Evolutionary conservation across 2,113 vertebrate species (phyloP).

Genomic region (Platysternon megacephalum): DNA sequence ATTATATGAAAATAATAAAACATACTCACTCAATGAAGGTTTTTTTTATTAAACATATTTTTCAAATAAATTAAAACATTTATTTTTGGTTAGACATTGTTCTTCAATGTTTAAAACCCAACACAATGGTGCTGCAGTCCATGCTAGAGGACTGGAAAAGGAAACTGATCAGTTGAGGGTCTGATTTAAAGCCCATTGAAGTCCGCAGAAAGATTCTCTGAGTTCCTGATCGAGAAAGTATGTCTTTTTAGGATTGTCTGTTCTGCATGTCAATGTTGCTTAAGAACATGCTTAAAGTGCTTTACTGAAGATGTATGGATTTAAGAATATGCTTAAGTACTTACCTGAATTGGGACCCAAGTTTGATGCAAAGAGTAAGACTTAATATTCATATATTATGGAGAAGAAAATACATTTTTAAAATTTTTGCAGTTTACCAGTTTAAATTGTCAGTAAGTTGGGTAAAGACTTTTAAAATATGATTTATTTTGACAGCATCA

Average conservation of each 20-base stretch:
- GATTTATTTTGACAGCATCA: constrained; percentile 49
- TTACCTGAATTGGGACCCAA: neutral
- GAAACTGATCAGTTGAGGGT: neutral
- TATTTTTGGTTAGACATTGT: neutral
- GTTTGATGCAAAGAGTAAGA: neutral
- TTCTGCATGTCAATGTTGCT: neutral
- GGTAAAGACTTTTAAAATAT: constrained; percentile 16
- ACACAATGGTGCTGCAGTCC: rapidly evolving
- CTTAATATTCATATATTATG: neutral
- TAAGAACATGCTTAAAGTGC: neutral
- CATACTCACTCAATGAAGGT: neutral
- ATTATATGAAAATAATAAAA: neutral
- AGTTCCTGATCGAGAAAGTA: neutral
- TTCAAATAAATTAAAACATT: neutral
- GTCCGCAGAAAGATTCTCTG: neutral
- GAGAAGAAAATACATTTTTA: neutral
- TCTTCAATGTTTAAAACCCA: neutral
- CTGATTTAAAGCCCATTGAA: neutral
- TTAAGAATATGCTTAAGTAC: neutral
- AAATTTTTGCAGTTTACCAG: neutral
- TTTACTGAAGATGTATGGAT: neutral
- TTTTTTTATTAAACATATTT: neutral
- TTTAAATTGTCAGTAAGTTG: neutral
- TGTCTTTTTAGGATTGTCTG: neutral
- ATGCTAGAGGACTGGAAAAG: neutral